phyloP scores from a whole-genome alignment of 2,797 vertebrate species.

The Hydrophis major region DNA sequence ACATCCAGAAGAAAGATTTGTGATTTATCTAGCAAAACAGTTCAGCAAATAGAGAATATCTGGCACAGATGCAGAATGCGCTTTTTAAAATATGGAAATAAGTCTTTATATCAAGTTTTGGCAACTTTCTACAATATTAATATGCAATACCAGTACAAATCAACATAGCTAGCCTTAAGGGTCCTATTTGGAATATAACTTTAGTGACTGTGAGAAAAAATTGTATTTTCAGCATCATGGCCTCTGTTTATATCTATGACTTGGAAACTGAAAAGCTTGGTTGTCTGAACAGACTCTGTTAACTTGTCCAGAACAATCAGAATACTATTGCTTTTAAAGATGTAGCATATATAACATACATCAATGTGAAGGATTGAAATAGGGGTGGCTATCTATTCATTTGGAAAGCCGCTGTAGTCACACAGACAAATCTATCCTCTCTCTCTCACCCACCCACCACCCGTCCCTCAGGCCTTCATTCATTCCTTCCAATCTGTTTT shows the following conservation, averaged over 20 bases:
- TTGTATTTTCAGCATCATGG: background rate
- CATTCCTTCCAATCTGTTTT: background rate
- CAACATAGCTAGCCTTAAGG: background rate
- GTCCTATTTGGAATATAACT: background rate
- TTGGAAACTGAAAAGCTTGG: background rate
- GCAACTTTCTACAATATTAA: background rate
- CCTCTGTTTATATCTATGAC: background rate
- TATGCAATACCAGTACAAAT: background rate
- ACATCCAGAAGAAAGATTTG: background rate
- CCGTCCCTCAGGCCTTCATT: background rate
- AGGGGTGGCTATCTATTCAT: background rate
- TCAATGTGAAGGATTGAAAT: background rate
- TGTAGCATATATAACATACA: conserved; percentile 21
- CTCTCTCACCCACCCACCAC: background rate
- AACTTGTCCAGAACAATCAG: background rate
- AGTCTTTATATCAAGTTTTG: background rate
- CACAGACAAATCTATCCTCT: background rate
- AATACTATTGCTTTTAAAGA: background rate
- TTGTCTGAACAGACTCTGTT: background rate
- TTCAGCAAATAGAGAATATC: background rate
- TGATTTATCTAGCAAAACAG: background rate
- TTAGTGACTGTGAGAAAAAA: background rate
- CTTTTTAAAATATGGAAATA: background rate
- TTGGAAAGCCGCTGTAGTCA: background rate
- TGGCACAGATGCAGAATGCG: background rate